Evolutionary conservation across 2,113 vertebrate species (phyloP).

Genomic region (Ceratotherium simum): DNA sequence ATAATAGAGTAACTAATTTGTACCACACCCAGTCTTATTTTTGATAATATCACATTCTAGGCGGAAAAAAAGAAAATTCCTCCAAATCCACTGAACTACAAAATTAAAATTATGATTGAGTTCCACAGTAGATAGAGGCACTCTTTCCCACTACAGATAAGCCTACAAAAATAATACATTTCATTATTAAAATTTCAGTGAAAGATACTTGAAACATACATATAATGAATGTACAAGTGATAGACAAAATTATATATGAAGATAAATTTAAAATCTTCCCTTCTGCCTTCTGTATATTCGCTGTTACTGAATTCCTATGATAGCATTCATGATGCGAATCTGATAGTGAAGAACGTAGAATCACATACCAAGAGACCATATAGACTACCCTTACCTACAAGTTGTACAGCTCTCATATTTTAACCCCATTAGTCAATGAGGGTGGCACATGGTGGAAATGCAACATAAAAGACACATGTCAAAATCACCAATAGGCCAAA

Average conservation of each 20-base stretch:
- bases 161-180: background rate
- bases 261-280: background rate
- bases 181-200: background rate
- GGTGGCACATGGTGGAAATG: background rate
- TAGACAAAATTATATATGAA: background rate
- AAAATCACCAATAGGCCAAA: background rate
- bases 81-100: background rate
- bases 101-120: background rate
- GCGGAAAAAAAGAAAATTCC: background rate
- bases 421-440: background rate
- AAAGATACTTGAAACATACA: background rate
- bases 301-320: background rate
- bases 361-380: background rate
- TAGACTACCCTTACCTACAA: too few relatives aligned
- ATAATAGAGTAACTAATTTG: background rate
- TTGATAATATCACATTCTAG: background rate
- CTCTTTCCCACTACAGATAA: background rate
- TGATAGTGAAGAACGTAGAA: background rate
- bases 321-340: background rate
- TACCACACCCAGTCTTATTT: background rate
- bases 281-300: background rate
- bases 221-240: background rate
- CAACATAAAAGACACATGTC: background rate
- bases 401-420: background rate
- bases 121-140: background rate